phyloP scores from a whole-genome alignment of 2,797 vertebrate genomes.

The Triplophysa yarkandensis region DNA sequence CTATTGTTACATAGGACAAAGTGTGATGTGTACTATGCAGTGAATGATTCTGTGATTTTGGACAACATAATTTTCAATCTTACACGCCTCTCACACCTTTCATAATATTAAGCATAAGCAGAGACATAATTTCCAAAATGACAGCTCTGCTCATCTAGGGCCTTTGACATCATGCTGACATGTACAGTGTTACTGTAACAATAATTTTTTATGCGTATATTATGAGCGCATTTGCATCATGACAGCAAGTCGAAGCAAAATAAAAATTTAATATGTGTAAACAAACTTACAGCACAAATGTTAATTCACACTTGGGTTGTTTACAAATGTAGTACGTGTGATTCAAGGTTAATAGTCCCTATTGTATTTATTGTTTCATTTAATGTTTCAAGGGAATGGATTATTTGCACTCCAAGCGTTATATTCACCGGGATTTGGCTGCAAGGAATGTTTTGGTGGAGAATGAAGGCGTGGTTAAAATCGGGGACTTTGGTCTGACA shows the following conservation, averaged over 20 bases:
- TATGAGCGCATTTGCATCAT: neutral
- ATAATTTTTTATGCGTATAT: neutral
- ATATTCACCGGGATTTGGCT: slow-evolving; percentile 90
- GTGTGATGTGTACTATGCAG: neutral
- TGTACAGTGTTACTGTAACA: neutral
- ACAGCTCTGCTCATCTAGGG: neutral
- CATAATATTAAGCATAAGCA: neutral
- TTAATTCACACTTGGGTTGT: no score
- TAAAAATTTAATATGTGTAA: no score
- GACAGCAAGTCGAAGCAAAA: no score
- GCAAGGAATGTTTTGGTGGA: slow-evolving; percentile 91
- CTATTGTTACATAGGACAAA: neutral
- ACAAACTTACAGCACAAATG: no score
- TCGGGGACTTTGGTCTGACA: slow-evolving; percentile 91
- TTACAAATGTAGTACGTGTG: neutral
- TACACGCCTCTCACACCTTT: neutral
- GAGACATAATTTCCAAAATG: neutral
- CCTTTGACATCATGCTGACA: neutral
- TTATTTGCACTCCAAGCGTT: slow-evolving; percentile 85
- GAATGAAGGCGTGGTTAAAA: slow-evolving; percentile 86
- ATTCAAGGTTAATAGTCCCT: neutral
- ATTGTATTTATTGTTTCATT: no score
- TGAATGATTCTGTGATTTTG: neutral
- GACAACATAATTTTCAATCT: no score
- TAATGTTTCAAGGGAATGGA: slow-evolving; percentile 87